phyloP scores from a whole-genome alignment of 2,888 invertebrate genomes.

The Oscheius onirici region DNA sequence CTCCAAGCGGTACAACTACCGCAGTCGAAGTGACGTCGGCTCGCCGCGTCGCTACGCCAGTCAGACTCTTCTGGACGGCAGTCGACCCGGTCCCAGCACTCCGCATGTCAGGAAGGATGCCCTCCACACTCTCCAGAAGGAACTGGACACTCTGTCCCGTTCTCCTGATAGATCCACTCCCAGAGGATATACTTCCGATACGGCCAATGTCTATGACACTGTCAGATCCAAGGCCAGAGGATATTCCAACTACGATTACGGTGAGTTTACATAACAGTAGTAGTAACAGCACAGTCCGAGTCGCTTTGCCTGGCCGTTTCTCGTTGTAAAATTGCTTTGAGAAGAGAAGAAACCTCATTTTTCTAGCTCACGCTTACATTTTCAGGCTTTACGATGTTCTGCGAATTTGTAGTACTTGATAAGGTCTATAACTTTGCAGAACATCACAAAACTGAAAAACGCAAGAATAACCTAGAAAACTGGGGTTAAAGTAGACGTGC shows the following conservation, averaged over 20 bases:
- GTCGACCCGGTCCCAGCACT: conserved; percentile 70
- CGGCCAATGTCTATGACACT: conserved; percentile 61
- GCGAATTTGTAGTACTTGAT: too few relatives aligned
- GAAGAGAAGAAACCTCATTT: too few relatives aligned
- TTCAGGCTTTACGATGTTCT: too few relatives aligned
- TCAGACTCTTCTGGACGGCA: conserved; percentile 71
- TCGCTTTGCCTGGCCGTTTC: too few relatives aligned
- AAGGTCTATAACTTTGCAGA: too few relatives aligned
- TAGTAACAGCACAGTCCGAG: not conserved
- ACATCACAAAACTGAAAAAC: too few relatives aligned
- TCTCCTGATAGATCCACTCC: conserved; percentile 56
- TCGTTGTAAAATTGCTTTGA: too few relatives aligned
- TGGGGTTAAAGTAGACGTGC: too few relatives aligned
- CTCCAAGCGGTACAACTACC: conserved; percentile 70
- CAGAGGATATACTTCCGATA: conserved; percentile 59
- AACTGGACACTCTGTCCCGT: conserved; percentile 69
- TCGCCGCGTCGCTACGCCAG: conserved; percentile 68
- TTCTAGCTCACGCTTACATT: too few relatives aligned
- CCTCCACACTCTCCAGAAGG: conserved; percentile 69
- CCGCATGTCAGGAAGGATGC: conserved; percentile 69
- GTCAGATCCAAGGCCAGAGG: conserved; percentile 59
- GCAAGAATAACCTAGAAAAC: too few relatives aligned
- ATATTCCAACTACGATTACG: conserved; percentile 68
- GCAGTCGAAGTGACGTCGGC: conserved; percentile 68
- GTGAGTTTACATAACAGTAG: conserved; percentile 44